Evolutionary conservation across 2,888 invertebrate species (phyloP).

Genomic region (Ischnus inquisitorius): DNA sequence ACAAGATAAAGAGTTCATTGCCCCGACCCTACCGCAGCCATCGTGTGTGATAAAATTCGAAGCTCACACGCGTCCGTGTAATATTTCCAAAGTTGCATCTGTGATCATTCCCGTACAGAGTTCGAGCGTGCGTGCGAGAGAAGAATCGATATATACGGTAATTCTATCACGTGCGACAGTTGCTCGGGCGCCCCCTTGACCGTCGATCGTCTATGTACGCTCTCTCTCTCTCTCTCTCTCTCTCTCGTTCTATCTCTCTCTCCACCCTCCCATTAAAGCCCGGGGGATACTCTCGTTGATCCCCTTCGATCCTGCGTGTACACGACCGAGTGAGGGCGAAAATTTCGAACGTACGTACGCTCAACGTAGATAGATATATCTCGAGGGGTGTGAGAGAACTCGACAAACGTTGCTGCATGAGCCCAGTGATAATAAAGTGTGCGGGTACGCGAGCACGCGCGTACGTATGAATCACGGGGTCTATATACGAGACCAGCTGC

Average conservation of each 20-base stretch:
- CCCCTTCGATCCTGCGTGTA: slow-evolving; percentile 43
- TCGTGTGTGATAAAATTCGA: slow-evolving; percentile 17
- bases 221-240: slow-evolving; percentile 19
- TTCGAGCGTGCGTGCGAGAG: background rate
- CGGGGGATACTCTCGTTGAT: slow-evolving; percentile 34
- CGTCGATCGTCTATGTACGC: slow-evolving; percentile 17
- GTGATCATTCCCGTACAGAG: slow-evolving; percentile 6
- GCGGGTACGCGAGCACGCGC: slow-evolving; percentile 64
- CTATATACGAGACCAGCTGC: slow-evolving; percentile 68
- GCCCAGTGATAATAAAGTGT: slow-evolving; percentile 62
- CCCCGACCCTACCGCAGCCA: slow-evolving; percentile 34
- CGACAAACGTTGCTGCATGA: slow-evolving; percentile 19
- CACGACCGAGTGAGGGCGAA: slow-evolving; percentile 44
- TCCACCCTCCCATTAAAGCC: slow-evolving; percentile 61
- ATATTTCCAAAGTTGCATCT: slow-evolving; percentile 27
- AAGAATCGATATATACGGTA: slow-evolving; percentile 67
- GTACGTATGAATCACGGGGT: slow-evolving; percentile 36
- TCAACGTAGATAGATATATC: slow-evolving; percentile 5
- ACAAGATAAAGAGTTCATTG: slow-evolving; percentile 35
- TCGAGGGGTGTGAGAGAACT: slow-evolving; percentile 10
- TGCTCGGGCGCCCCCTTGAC: slow-evolving; percentile 50
- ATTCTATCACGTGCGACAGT: slow-evolving; percentile 67
- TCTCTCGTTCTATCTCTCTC: slow-evolving; percentile 24
- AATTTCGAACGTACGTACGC: slow-evolving; percentile 10
- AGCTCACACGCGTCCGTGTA: background rate